Evolutionary conservation across 2,888 invertebrate species (phyloP), one percentile per base, ranked within the genome.

Genomic region (Hypercompe scribonia): DNA sequence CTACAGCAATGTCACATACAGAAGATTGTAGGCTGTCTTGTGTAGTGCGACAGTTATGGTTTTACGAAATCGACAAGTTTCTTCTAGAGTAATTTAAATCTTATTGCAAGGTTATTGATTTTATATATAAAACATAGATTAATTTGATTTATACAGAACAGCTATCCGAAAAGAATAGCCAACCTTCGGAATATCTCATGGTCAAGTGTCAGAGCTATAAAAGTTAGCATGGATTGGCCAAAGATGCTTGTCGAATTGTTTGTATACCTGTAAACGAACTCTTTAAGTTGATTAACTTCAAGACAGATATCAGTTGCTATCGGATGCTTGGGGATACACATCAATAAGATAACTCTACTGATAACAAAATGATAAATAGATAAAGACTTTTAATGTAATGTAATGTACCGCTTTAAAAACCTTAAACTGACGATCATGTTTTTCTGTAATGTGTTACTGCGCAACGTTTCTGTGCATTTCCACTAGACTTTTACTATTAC

Each of bases 131-230:
- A 61, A 73, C 50, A 77, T 78, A 73, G 69, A 76, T 80, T 33
- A 66, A 21, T 46, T 72, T 61, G 68, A 78, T 70, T 71, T 42
- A 67, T 70, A 76, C 81, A 81, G 76, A 70, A 75, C 86, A 84
- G 78, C 80, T 83, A 89, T 88, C 87, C 87, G 87, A 89, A 88
- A 88, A 91, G 88, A 85, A 86, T 85, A 83, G 77, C 84, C 90
- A 93, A 94, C 94, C 94, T 94, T 94, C 93, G 90, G 89, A 89
- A 85, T 87, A 87, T 90, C 92, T 94, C 94, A 94, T 92, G 93
- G 94, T 90, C 93, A 90, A 86, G 90, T 93, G 89, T 84, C 89
- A 87, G 88, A 90, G 90, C 93, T 92, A 10, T 92, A 91, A 93
- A 95, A 94, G 94, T 92, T 92, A 90, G 90, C 88, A 87, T 82